Evolutionary conservation across 2,888 invertebrate species (phyloP).

Genomic region (Entomobrya proxima): DNA sequence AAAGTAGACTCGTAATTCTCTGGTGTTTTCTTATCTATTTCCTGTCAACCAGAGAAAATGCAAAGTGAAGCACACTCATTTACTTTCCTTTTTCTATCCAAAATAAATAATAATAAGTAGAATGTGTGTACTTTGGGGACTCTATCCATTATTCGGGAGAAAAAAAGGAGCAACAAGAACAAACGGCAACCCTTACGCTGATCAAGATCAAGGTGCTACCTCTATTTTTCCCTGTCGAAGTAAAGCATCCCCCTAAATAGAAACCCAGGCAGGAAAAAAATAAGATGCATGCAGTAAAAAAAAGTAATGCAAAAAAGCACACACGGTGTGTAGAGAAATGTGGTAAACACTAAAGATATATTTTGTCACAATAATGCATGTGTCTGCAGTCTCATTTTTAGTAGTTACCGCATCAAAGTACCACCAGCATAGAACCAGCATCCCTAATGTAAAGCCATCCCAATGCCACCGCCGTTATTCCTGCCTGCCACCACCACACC

Average conservation of each 20-base stretch:
- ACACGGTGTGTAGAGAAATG: not conserved
- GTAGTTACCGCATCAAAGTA: not conserved
- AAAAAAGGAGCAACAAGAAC: no score
- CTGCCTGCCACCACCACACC: not conserved
- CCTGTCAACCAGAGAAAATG: constrained; percentile 9
- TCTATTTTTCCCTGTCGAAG: constrained; percentile 17
- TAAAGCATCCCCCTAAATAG: no score
- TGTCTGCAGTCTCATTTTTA: constrained; percentile 22
- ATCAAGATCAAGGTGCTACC: constrained; percentile 33
- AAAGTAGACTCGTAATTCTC: constrained; percentile 1
- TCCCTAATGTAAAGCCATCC: no score
- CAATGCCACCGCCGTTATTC: not conserved
- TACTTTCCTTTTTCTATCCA: not conserved
- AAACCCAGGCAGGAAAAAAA: no score
- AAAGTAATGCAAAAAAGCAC: not conserved
- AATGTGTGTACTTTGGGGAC: constrained; percentile 17
- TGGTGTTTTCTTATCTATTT: constrained; percentile 8
- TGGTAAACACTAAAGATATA: constrained; percentile 27
- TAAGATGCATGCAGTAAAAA: no score
- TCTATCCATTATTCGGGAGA: no score
- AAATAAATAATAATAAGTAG: not conserved
- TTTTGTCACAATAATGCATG: constrained; percentile 14
- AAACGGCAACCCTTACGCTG: no score
- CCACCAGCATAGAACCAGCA: no score
- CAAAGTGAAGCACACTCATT: not conserved